Evolutionary conservation across 2,113 vertebrate species (phyloP), one percentile per base, ranked within the genome.

Genomic region (Forbesichthys papilliferus): DNA sequence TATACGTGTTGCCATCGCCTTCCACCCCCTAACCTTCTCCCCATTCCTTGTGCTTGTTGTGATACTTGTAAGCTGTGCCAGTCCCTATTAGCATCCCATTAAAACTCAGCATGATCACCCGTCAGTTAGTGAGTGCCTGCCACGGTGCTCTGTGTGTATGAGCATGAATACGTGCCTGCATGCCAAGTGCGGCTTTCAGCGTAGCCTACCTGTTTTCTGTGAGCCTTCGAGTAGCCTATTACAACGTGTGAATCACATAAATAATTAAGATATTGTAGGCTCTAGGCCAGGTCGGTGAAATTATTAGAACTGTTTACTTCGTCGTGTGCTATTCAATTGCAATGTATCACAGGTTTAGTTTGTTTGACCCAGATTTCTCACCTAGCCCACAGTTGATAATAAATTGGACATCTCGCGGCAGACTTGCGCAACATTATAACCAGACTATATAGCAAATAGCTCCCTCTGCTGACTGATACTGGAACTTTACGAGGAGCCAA

Each of bases 81-180:
- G 88, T 82, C 84, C 69, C 88, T 88, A 91, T 92, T 90, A 90
- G 88, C 89, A 90, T 90, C 89, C 90, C 87, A 89, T 91, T 90
- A 90, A 74, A 84, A 88, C 88, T 60, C 90, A 90, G 88, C 89
- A 89, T 86, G 90, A 89, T 88, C 82, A 83, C 81, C 84, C 80
- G 68, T 86, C 83, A 85, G 77, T 64, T 87, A 74, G 78, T 27
- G 79, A 86, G 86, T 83, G 82, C 83, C 80, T 87, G 87, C 86
- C 86, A 83, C 84, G 73, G 80, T 71, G 49, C 80, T 77, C 74
- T 73, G 20, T 61, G 47, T 68, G 79, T 12, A 7, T 27, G 14
- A 48, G 61, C 8, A 13, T 48, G 10, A 13, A 13, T 55, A 61
- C 49, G 67, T 46, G 61, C 48, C 66, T 48, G 65, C 52, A 62